Evolutionary conservation across 2,888 invertebrate genomes (phyloP).

Genomic region (Neoaliturus tenellus): DNA sequence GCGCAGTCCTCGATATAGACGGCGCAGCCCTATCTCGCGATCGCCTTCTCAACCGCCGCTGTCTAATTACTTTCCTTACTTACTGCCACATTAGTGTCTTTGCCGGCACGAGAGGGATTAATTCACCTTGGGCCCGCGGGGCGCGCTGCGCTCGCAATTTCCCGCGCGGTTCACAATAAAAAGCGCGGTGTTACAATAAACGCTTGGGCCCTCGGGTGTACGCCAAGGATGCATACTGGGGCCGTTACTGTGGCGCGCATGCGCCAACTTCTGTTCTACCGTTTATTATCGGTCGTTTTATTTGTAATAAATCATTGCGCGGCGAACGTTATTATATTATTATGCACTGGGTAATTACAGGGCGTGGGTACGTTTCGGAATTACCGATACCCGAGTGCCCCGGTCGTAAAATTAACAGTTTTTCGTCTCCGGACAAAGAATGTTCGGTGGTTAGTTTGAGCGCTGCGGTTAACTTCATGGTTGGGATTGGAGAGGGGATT

Average conservation of each 20-base stretch:
- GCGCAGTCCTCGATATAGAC: slow-evolving; percentile 13
- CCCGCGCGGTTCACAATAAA: slow-evolving; percentile 8
- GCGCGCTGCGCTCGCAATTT: slow-evolving; percentile 36
- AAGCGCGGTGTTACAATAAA: slow-evolving; percentile 13
- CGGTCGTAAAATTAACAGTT: slow-evolving; percentile 24
- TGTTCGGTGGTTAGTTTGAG: not conserved
- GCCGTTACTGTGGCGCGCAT: slow-evolving; percentile 38
- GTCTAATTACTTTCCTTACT: slow-evolving; percentile 50
- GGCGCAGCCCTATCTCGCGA: slow-evolving; percentile 11
- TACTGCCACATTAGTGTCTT: slow-evolving; percentile 48
- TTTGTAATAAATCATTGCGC: slow-evolving; percentile 46
- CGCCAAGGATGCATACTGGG: slow-evolving; percentile 44
- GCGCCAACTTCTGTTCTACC: slow-evolving; percentile 30
- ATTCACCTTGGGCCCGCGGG: slow-evolving; percentile 30
- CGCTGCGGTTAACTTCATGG: too few species aligned
- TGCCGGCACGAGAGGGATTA: slow-evolving; percentile 42
- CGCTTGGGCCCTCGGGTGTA: slow-evolving; percentile 27
- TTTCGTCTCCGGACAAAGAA: slow-evolving; percentile 8
- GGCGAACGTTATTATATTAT: slow-evolving; percentile 19
- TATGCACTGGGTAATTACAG: slow-evolving; percentile 33
- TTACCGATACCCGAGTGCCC: slow-evolving; percentile 28
- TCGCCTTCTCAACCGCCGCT: slow-evolving; percentile 12
- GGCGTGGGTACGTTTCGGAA: slow-evolving; percentile 26
- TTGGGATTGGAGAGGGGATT: not conserved
- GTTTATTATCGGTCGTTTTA: slow-evolving; percentile 43